A percentile compares a stretch with the other conserved stretches of the same genome.
Evolutionary conservation across 2,113 vertebrate species (phyloP).

Genomic region (Coryphaenoides rupestris): DNA sequence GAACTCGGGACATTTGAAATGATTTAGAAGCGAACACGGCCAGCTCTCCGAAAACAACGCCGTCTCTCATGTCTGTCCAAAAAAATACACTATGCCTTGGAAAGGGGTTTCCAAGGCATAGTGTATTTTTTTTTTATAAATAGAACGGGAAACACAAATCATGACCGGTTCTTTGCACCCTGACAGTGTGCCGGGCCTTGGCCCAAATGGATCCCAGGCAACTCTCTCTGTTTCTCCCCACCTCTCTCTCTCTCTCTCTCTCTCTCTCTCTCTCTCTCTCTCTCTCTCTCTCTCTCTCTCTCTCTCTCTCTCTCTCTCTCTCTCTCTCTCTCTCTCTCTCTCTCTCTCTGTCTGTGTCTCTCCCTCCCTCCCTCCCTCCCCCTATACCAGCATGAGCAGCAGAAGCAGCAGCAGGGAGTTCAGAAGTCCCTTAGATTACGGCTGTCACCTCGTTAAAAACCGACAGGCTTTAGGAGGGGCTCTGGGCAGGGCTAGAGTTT

Average conservation of each 20-base stretch:
- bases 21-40: neutral
- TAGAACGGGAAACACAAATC: constrained; percentile 29
- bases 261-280: constrained; percentile 2
- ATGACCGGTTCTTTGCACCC: constrained; percentile 13
- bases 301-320: constrained; percentile 3
- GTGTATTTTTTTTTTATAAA: neutral
- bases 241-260: neutral
- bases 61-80: too few species aligned
- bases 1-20: neutral
- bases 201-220: constrained; percentile 37
- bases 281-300: neutral
- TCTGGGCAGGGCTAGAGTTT: constrained; percentile 51
- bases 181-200: constrained; percentile 17
- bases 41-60: neutral
- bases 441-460: constrained; percentile 61
- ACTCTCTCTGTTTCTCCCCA: constrained; percentile 10
- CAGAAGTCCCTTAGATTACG: constrained; percentile 39
- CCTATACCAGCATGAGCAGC: constrained; percentile 28
- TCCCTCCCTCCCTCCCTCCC: neutral
- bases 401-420: constrained; percentile 32
- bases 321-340: too few species aligned
- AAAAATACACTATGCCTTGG: too few species aligned
- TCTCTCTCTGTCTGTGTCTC: constrained; percentile 21
- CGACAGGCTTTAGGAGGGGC: constrained; percentile 52
- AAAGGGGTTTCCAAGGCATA: too few species aligned